A percentile compares a stretch with the other conserved stretches of the same genome.
Evolutionary conservation across 2,797 vertebrate genomes (phyloP).

Genomic region (Myotis vivesi): DNA sequence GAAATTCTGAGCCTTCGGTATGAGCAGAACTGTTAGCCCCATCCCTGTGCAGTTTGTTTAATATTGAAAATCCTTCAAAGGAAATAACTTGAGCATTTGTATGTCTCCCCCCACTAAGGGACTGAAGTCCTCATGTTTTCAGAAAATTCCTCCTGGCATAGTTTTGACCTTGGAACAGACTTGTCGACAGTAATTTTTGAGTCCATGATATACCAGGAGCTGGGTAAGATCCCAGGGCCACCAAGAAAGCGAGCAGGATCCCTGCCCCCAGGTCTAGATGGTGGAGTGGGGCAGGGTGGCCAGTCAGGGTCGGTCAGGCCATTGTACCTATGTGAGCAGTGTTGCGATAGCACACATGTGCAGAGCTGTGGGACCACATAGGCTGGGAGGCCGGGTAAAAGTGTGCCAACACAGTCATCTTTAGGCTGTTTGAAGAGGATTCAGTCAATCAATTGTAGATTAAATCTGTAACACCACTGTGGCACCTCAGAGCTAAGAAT

Average conservation of each 20-base stretch:
- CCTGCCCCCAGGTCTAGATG: not conserved
- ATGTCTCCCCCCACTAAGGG: not conserved
- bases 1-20: not conserved
- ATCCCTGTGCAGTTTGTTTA: not conserved
- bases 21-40: not conserved
- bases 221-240: not conserved
- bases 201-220: not conserved
- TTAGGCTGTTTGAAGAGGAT: not conserved
- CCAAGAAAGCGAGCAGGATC: not conserved
- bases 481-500: not conserved
- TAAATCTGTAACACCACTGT: not conserved
- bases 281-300: not conserved
- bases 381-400: not conserved
- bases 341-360: not conserved
- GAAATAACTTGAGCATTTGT: not conserved
- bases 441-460: not conserved
- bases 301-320: not conserved
- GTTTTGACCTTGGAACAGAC: not conserved
- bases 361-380: not conserved
- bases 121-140: not conserved
- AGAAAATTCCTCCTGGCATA: not conserved
- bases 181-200: not conserved
- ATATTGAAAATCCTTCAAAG: not conserved
- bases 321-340: too few relatives aligned
- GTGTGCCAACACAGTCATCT: not conserved